Conservation (phyloP, 2,113 vertebrate species). For the Tyto alba region DNA sequence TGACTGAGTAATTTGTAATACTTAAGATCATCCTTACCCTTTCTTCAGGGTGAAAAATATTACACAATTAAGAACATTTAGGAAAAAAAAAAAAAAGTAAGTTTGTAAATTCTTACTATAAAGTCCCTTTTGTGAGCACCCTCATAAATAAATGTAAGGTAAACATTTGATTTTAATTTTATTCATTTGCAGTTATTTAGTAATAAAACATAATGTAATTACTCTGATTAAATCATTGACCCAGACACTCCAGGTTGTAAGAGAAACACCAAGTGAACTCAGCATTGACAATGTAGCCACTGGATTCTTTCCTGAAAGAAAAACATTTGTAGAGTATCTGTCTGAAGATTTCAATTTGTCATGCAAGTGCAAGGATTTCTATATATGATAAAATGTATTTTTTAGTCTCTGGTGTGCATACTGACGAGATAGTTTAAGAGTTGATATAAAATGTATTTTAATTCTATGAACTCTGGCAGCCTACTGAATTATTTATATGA, state of each 20-base stretch:
- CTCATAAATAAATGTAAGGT: not conserved
- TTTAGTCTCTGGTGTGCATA: not conserved
- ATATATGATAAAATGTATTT: not conserved
- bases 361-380: not conserved
- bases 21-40: not conserved
- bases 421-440: not conserved
- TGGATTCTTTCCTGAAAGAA: not conserved
- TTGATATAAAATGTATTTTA: not conserved
- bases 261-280: not conserved
- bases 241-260: not conserved
- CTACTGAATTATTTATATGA: constrained; percentile 34
- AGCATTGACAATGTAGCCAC: not conserved
- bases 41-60: not conserved
- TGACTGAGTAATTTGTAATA: not conserved
- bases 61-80: not conserved
- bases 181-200: not conserved
- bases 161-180: not conserved
- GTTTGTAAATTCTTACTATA: not conserved
- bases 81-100: not conserved
- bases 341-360: not conserved
- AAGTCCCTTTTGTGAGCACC: not conserved
- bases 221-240: not conserved
- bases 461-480: constrained; percentile 4
- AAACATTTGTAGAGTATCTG: not conserved
- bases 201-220: not conserved